These are phyloP conservation scores for Eufriesea mexicana DNA, from an alignment of 1,140 invertebrate genomes.

Conservation along the genomic window DNA sequence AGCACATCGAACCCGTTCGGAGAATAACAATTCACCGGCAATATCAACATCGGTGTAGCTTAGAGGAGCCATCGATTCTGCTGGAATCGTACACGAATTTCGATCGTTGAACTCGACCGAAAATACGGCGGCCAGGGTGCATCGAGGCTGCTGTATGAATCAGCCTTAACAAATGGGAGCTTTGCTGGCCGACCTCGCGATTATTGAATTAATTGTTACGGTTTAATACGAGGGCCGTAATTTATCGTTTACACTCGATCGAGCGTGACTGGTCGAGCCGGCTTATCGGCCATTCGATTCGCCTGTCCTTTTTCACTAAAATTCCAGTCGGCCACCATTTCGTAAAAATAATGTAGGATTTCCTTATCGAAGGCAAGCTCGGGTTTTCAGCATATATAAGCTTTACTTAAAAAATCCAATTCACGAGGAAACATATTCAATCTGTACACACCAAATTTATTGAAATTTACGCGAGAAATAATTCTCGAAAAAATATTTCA, in stretches of 20 bases:
- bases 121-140: background rate
- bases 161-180: slow-evolving; percentile 34
- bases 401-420: no score
- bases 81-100: background rate
- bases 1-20: background rate
- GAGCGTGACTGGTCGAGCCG: slow-evolving; percentile 8
- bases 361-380: no score
- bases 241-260: slow-evolving; percentile 48
- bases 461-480: no score
- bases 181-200: slow-evolving; percentile 7
- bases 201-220: slow-evolving; percentile 55
- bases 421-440: no score
- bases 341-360: background rate
- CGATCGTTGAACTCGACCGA: background rate
- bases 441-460: no score
- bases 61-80: background rate
- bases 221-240: slow-evolving; percentile 36
- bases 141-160: slow-evolving; percentile 1
- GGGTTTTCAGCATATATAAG: no score
- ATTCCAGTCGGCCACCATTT: background rate
- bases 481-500: no score
- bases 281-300: slow-evolving; percentile 18
- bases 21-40: background rate
- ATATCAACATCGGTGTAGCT: background rate
- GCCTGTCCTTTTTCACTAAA: background rate